Conservation (phyloP, 2,113 vertebrate genomes). For the Campylomormyrus numenius region DNA sequence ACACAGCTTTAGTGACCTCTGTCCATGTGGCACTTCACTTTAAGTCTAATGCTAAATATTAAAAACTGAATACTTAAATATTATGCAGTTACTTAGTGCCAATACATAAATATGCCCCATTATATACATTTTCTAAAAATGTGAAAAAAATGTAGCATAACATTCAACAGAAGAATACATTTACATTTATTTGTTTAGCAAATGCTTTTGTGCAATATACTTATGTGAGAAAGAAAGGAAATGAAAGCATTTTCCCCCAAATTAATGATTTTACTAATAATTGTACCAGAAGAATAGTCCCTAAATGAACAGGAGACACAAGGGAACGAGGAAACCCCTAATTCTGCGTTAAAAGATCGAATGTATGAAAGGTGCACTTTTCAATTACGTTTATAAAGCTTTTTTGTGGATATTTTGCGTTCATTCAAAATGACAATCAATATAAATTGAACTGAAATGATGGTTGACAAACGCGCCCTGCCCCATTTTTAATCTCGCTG, state of each 20-base stretch:
- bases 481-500: neutral
- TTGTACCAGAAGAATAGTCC: neutral
- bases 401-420: neutral
- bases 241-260: neutral
- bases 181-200: neutral
- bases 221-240: neutral
- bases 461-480: too few relatives aligned
- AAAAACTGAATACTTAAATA: slow-evolving; percentile 21
- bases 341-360: neutral
- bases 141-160: neutral
- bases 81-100: neutral
- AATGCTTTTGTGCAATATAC: neutral
- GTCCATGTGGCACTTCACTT: neutral
- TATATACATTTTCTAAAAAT: neutral
- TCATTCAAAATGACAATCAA: neutral
- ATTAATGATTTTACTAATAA: neutral
- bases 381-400: neutral
- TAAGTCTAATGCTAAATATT: neutral
- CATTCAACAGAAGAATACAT: neutral
- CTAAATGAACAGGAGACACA: neutral
- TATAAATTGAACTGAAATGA: neutral
- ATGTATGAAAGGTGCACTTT: neutral
- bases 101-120: neutral
- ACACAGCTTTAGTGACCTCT: neutral
- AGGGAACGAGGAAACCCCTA: neutral